These are phyloP conservation scores for Tokudaia muenninki DNA, from an alignment of 2,797 vertebrate genomes.

Conservation along the genomic window DNA sequence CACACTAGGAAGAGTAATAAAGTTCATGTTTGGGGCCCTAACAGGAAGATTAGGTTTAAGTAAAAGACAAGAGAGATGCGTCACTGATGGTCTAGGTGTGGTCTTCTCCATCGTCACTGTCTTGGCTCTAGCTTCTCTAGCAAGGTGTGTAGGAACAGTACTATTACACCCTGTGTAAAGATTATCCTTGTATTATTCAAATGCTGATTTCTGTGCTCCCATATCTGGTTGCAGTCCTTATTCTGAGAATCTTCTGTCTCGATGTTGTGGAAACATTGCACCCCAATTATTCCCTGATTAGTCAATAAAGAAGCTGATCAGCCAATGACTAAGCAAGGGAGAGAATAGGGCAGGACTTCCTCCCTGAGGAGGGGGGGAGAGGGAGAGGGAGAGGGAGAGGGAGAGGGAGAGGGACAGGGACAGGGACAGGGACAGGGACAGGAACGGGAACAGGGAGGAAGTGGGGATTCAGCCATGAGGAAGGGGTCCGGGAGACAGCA, in stretches of 20 bases:
- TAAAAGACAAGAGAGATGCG: neutral
- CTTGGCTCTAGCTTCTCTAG: neutral
- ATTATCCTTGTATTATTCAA: neutral
- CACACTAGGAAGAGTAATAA: neutral
- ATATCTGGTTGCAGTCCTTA: neutral
- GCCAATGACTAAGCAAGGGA: neutral
- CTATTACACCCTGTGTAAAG: neutral
- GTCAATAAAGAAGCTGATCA: neutral
- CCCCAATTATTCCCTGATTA: neutral
- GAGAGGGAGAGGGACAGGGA: too few relatives aligned
- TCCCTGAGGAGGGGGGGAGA: neutral
- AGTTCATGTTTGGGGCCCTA: neutral
- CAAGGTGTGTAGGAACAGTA: neutral
- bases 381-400: neutral
- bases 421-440: neutral
- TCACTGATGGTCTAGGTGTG: neutral
- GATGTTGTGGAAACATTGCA: neutral
- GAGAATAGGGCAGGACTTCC: neutral
- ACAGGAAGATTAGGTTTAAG: neutral
- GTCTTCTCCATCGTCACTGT: too few relatives aligned
- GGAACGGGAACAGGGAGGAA: neutral
- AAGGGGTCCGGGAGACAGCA: neutral
- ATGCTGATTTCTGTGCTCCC: neutral
- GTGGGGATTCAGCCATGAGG: neutral
- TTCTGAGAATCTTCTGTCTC: neutral